Evolutionary conservation across 92 coral and sea anemone species (phyloP), one percentile per base, ranked within the genome.

Genomic region (Paramuricea clavata): DNA sequence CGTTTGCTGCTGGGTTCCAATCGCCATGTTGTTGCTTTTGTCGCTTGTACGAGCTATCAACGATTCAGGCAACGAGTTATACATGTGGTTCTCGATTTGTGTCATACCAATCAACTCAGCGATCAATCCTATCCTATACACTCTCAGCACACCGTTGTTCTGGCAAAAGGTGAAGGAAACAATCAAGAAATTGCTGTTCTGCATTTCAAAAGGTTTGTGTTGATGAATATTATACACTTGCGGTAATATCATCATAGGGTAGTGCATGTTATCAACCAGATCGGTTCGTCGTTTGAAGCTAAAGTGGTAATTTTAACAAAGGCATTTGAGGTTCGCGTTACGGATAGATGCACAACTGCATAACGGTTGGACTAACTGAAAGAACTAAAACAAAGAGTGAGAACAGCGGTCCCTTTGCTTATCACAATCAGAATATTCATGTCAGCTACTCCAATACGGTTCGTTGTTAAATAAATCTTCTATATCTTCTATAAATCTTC

Each of bases 71-170:
- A 74, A 74, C 57, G 30, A 1, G 22, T 49, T 74, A 31, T 74
- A 74, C 34, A 49, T 49, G 52, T 36, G 54, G 57, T 74, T 74
- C n/a, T 74, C 80, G 3, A 43, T 74, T 47, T 74, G 80, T 25
- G 57, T 74, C 60, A 74, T 74, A 31, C 60, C 80, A 42, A 74
- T 74, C 80, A 74, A 74, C 71, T 80, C 85, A 25, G 85, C 85
- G 22, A 59, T 80, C 85, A 59, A 80, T 36, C 85, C 85, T 31
- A 80, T 80, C 50, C 57, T 80, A 42, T 80, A 80, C 71, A 80
- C 85, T 2, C 52, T 74, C 60, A 27, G 80, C 60, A 74, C 80
- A 41, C 80, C 80, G 39, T 26, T 74, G 44, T 70, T 70, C 17
- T 70, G 76, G 76, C 2, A 34, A 10, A 70, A 70, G 19, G 49